These are phyloP conservation scores for Tuta absoluta DNA, from an alignment of 2,888 invertebrate genomes.

Conservation along the genomic window DNA sequence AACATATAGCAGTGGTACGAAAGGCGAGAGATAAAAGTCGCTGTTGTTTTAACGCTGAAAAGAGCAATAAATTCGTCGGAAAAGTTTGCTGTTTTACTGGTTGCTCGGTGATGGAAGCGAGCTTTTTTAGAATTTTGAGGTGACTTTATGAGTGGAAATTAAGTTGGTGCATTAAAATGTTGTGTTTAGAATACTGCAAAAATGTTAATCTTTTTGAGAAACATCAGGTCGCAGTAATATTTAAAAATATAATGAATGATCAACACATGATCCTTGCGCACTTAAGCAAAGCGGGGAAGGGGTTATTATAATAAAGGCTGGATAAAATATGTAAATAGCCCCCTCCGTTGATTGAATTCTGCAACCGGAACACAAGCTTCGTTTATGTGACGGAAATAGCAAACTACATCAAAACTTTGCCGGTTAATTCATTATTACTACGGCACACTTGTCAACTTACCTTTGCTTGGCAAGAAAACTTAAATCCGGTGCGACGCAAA, in stretches of 20 bases:
- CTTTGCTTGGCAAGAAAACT: slow-evolving; percentile 24
- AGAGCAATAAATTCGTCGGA: slow-evolving; percentile 22
- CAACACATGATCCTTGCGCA: not conserved
- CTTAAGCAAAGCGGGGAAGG: not conserved
- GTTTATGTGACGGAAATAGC: slow-evolving; percentile 5
- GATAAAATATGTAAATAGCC: not conserved
- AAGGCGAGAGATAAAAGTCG: slow-evolving; percentile 21
- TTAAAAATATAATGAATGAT: no score
- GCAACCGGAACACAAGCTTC: not conserved
- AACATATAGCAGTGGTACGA: slow-evolving; percentile 19
- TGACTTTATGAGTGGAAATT: not conserved
- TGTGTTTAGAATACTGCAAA: not conserved
- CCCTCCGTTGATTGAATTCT: slow-evolving; percentile 3
- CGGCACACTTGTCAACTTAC: slow-evolving; percentile 25
- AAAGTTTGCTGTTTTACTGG: slow-evolving; percentile 7
- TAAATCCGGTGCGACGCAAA: slow-evolving; percentile 32
- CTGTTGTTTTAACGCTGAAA: slow-evolving; percentile 22
- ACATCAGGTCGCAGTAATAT: no score
- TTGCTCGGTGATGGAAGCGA: not conserved
- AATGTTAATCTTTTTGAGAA: not conserved
- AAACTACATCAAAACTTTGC: slow-evolving; percentile 18
- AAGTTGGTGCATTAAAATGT: not conserved
- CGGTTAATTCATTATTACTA: slow-evolving; percentile 29
- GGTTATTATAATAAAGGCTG: not conserved
- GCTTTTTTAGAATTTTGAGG: not conserved